Evolutionary conservation across 2,888 invertebrate species (phyloP), one percentile per base, ranked within the genome.

Genomic region (Acanthosepion esculentum): DNA sequence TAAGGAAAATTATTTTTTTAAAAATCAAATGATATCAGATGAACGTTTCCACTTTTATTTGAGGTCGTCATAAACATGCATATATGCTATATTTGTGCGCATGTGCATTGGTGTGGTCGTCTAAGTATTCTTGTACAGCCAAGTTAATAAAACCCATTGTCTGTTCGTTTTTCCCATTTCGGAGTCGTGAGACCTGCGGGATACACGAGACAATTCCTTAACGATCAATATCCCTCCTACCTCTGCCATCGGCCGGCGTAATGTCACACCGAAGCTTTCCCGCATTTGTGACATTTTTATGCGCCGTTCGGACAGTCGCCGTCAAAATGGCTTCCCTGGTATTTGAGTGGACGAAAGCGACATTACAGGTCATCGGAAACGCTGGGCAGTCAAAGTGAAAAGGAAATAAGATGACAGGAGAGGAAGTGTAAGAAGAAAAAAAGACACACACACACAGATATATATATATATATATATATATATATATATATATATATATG

Each of bases 251-350:
- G 78, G n/a, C n/a, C 78, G 78, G 78, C 78, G 78, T 78, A 78
- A 78, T 78, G 78, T 78, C 78, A n/a, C 78, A 78, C 78, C n/a
- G 78, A 78, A 18, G 78, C 78, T n/a, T 78, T 78, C 64, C 50
- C 33, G 78, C n/a, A 23, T 12, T n/a, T 78, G 78, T 78, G n/a
- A 78, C 78, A 78, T n/a, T 78, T 78, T 78, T 78, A 78, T 78
- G 78, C 18, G 78, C n/a, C 10, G 78, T 78, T 78, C 78, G 78
- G 78, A 78, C 78, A 78, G 78, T 33, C n/a, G 12, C n/a, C 78
- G 78, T 78, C 78, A 78, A 78, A 78, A 78, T 78, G 78, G 78
- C 78, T n/a, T 78, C 78, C n/a, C n/a, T 78, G 78, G n/a, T n/a
- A 78, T 78, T 78, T 78, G 78, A 78, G 78, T 78, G 78, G 78